Evolutionary conservation across 2,888 invertebrate genomes (phyloP).

Genomic region (Patella ulyssiponensis): DNA sequence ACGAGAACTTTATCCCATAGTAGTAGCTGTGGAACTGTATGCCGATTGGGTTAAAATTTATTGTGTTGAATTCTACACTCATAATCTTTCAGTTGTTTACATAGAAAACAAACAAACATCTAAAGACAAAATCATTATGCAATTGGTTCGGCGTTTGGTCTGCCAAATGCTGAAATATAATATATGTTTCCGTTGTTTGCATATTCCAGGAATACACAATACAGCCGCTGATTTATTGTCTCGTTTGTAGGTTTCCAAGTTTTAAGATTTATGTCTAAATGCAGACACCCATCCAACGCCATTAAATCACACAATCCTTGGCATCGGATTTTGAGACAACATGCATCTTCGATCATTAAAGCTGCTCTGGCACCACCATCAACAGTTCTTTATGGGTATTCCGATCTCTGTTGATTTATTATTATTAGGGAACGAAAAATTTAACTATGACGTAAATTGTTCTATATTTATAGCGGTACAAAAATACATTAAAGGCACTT

Average conservation of each 20-base stretch:
- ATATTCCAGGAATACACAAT: conserved; percentile 18
- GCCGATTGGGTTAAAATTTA: not conserved
- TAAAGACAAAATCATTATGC: not conserved
- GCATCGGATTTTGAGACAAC: not conserved
- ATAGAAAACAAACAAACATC: too few species aligned
- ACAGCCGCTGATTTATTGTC: conserved; percentile 15
- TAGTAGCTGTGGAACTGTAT: conserved; percentile 10
- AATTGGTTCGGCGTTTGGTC: conserved; percentile 1
- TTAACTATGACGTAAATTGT: too few species aligned
- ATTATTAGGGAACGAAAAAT: too few species aligned
- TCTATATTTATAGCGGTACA: too few species aligned
- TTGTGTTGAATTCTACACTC: not conserved
- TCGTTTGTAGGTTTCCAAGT: conserved; percentile 19
- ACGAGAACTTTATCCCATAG: conserved; percentile 15
- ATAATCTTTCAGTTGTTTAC: conserved; percentile 13
- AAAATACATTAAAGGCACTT: too few species aligned
- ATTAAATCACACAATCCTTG: not conserved
- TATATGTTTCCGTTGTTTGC: conserved; percentile 1
- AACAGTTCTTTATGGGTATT: too few species aligned
- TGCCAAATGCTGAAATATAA: conserved; percentile 2
- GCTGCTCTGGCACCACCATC: not conserved
- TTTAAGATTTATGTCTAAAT: not conserved
- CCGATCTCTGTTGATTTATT: too few species aligned
- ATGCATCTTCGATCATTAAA: not conserved
- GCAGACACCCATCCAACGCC: not conserved